Percentiles rank a stretch among this genome's conserved stretches.
phyloP scores from a whole-genome alignment of 2,888 invertebrate species.

The Ophion ellenae region DNA sequence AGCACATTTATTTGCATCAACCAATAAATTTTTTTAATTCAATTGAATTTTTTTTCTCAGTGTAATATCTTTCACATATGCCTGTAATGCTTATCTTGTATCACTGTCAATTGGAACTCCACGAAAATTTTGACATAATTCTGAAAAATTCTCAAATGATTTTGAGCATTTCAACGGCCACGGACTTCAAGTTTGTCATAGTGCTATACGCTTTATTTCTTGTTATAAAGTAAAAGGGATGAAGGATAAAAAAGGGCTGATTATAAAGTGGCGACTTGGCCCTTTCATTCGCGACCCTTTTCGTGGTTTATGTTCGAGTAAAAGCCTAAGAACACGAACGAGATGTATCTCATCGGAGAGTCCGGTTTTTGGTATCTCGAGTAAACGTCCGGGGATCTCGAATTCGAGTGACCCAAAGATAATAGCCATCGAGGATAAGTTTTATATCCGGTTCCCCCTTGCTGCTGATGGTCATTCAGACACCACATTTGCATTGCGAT shows the following conservation, averaged over 20 bases:
- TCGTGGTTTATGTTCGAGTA: constrained; percentile 28
- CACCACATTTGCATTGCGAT: constrained; percentile 79
- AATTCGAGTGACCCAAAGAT: constrained; percentile 72
- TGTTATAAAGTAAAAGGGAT: background rate
- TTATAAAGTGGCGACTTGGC: constrained; percentile 41
- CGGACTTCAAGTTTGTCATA: too few relatives aligned
- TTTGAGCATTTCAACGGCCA: too few relatives aligned
- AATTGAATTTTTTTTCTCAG: too few relatives aligned
- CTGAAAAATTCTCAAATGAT: too few relatives aligned
- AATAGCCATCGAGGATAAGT: constrained; percentile 74
- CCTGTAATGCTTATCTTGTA: too few relatives aligned
- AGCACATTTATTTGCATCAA: too few relatives aligned
- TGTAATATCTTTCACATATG: too few relatives aligned
- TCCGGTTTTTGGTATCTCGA: constrained; percentile 74
- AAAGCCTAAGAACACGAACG: constrained; percentile 41
- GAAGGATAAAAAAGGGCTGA: constrained; percentile 16
- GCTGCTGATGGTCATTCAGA: constrained; percentile 78
- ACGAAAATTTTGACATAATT: too few relatives aligned
- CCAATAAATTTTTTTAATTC: too few relatives aligned
- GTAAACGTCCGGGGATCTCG: constrained; percentile 80
- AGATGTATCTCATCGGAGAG: constrained; percentile 29
- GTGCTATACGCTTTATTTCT: too few relatives aligned
- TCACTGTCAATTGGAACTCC: too few relatives aligned
- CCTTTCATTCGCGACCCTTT: constrained; percentile 43
- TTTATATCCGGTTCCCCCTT: constrained; percentile 72